Conservation (phyloP, 2,113 vertebrate species). For the Xiphorhynchus elegans region DNA sequence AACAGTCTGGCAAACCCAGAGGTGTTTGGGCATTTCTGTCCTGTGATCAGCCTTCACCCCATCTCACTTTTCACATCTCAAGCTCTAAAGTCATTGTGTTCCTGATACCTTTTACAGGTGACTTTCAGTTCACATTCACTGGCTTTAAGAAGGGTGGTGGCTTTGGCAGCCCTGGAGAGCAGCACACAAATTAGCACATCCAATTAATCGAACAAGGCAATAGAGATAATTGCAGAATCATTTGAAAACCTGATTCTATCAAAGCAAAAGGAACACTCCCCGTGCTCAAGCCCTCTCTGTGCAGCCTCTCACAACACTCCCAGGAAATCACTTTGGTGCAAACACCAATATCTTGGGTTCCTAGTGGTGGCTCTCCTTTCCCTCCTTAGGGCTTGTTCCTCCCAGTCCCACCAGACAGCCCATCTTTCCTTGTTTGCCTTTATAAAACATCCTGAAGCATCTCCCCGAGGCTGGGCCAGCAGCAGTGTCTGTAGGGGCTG, state of each 20-base stretch:
- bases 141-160: conserved; percentile 17
- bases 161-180: neutral
- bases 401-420: neutral
- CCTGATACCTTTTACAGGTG: conserved; percentile 7
- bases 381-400: neutral
- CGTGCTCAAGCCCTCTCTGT: neutral
- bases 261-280: neutral
- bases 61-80: neutral
- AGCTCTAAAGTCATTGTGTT: neutral
- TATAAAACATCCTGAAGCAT: neutral
- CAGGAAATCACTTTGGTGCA: neutral
- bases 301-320: neutral
- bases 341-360: neutral
- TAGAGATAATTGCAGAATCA: neutral
- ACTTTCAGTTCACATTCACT: neutral
- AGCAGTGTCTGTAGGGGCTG: neutral
- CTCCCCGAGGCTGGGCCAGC: neutral
- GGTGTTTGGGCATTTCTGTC: neutral
- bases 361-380: neutral
- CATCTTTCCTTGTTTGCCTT: neutral
- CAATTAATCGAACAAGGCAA: neutral
- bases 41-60: neutral
- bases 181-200: neutral
- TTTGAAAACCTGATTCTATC: neutral
- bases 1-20: neutral